Evolutionary conservation across 2,797 vertebrate species (phyloP).

Genomic region (Labroides dimidiatus): DNA sequence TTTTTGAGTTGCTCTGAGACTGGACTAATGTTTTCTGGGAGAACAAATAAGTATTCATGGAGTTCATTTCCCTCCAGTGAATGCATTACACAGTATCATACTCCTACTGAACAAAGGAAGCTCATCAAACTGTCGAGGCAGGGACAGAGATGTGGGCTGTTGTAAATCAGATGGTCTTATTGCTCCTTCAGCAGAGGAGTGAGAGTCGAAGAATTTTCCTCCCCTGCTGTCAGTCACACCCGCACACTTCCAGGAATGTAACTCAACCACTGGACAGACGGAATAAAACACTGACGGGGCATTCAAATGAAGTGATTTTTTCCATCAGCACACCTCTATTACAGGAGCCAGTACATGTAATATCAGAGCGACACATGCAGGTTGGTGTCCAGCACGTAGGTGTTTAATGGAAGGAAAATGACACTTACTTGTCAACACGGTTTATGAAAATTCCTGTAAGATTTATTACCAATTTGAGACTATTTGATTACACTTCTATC

Average conservation of each 20-base stretch:
- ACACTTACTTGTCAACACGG: background rate
- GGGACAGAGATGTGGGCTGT: slow-evolving; percentile 4
- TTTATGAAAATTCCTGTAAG: background rate
- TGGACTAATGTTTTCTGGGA: too few relatives aligned
- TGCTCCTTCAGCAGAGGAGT: background rate
- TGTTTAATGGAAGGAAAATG: slow-evolving; percentile 4
- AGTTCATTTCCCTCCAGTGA: too few relatives aligned
- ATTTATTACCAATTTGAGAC: slow-evolving; percentile 1
- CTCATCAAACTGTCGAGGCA: slow-evolving; percentile 10
- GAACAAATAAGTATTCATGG: too few relatives aligned
- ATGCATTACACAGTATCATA: slow-evolving; percentile 1
- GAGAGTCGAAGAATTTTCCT: too few relatives aligned
- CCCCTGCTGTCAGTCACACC: slow-evolving; percentile 11
- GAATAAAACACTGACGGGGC: background rate
- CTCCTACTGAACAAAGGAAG: slow-evolving; percentile 17
- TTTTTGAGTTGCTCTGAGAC: too few relatives aligned
- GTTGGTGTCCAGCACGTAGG: background rate
- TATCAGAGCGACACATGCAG: background rate
- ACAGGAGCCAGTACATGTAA: background rate
- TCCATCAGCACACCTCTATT: background rate
- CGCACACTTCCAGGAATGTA: slow-evolving; percentile 23
- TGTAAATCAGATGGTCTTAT: slow-evolving; percentile 16
- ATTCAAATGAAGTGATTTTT: too few relatives aligned
- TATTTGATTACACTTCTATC: background rate
- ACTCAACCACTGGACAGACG: background rate